Conservation (phyloP, 2,888 invertebrate genomes). For the Pachliopta kotzebuea region DNA sequence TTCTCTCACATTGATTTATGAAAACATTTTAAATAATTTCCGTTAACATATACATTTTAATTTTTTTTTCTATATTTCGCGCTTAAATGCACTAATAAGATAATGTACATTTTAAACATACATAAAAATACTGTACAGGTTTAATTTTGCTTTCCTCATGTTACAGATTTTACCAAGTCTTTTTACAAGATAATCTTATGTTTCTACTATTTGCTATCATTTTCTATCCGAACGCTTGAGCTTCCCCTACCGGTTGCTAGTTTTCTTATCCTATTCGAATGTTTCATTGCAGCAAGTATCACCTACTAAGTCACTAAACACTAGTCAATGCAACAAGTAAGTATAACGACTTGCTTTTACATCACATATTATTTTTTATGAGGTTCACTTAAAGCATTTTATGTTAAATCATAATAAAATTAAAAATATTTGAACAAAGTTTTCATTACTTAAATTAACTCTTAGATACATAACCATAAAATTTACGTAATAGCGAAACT, state of each 20-base stretch:
- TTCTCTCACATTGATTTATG: too few species aligned
- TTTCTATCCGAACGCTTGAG: constrained; percentile 49
- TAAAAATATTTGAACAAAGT: not conserved
- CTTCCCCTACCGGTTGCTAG: constrained; percentile 58
- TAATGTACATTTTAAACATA: not conserved
- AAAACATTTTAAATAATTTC: too few species aligned
- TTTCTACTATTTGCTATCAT: constrained; percentile 36
- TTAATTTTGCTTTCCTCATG: constrained; percentile 25
- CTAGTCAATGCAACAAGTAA: constrained; percentile 72
- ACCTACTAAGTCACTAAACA: constrained; percentile 79
- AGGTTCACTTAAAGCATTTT: constrained; percentile 34
- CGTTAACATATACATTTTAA: not conserved
- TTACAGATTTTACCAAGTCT: constrained; percentile 24
- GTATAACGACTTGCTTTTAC: constrained; percentile 48
- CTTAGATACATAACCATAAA: too few species aligned
- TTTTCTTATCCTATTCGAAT: constrained; percentile 66
- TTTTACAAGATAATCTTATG: constrained; percentile 24
- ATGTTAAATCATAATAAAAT: not conserved
- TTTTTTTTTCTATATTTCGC: constrained; percentile 1
- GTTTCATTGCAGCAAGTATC: constrained; percentile 78
- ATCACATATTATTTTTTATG: constrained; percentile 35
- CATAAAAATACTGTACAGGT: not conserved
- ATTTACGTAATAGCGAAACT: too few species aligned
- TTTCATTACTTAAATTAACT: too few species aligned
- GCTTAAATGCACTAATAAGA: constrained; percentile 8